Evolutionary conservation across 2,113 vertebrate genomes (phyloP).

Genomic region (Myocastor coypus): DNA sequence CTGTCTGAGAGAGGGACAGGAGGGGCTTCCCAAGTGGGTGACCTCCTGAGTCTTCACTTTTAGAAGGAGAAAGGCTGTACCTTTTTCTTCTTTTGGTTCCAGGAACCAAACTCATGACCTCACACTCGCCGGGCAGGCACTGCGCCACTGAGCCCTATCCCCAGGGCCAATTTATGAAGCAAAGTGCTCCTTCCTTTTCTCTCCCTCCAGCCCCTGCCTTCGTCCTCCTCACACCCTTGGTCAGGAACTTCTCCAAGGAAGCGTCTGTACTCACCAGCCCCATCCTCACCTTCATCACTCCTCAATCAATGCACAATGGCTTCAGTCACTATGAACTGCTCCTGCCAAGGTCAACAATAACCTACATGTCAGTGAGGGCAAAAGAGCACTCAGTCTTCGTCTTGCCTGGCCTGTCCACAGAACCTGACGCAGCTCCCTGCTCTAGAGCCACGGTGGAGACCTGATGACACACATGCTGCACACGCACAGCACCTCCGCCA

Average conservation of each 20-base stretch:
- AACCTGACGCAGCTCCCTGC: neutral
- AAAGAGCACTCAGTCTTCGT: slow-evolving; percentile 50
- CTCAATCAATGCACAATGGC: slow-evolving; percentile 80
- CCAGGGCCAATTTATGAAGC: neutral
- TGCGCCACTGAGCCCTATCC: no score
- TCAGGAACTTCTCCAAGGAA: slow-evolving; percentile 65
- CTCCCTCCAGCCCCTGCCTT: slow-evolving; percentile 48
- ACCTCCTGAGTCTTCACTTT: neutral
- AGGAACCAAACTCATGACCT: no score
- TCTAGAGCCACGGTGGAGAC: neutral
- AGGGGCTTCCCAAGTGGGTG: no score
- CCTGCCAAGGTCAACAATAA: slow-evolving; percentile 80
- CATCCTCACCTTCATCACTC: slow-evolving; percentile 80
- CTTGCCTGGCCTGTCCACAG: slow-evolving; percentile 57
- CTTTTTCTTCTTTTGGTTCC: no score
- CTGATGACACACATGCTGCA: neutral
- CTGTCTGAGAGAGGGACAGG: no score
- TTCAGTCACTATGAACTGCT: slow-evolving; percentile 80
- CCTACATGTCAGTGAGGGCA: slow-evolving; percentile 73
- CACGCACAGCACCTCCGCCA: neutral
- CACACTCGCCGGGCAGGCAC: no score
- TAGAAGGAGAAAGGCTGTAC: neutral
- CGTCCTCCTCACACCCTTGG: slow-evolving; percentile 56
- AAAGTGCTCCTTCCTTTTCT: neutral
- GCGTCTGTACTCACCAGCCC: slow-evolving; percentile 76